Evolutionary conservation across 53 echinoderm and acorn worm genomes (phyloP).

Genomic region (Henricia sp.): DNA sequence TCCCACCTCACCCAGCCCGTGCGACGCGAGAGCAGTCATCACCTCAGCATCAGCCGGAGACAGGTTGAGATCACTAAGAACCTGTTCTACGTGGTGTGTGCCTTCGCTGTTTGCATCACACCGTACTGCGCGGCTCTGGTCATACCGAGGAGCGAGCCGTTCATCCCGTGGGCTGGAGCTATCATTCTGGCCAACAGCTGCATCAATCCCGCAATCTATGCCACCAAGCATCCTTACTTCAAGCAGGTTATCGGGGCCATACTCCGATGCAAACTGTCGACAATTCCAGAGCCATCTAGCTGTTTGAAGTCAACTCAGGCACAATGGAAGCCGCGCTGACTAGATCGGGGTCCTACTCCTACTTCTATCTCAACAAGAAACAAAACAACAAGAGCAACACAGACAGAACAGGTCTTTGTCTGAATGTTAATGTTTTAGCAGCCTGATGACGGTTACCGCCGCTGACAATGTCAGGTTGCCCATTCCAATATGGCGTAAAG

Average conservation of each 20-base stretch:
- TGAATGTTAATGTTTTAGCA: neutral
- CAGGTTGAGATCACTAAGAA: constrained; percentile 95
- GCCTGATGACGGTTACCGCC: too few relatives aligned
- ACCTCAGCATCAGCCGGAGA: constrained; percentile 69
- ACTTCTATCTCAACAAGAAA: constrained; percentile 8
- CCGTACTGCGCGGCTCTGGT: constrained; percentile 90
- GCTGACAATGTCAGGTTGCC: too few relatives aligned
- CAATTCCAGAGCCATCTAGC: constrained; percentile 87
- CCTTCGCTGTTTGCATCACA: constrained; percentile 88
- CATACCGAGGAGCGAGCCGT: constrained; percentile 87
- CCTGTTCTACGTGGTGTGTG: constrained; percentile 94
- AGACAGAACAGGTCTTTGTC: neutral
- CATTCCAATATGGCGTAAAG: too few relatives aligned
- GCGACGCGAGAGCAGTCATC: constrained; percentile 74
- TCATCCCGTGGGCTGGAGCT: constrained; percentile 91
- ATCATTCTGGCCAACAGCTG: constrained; percentile 87
- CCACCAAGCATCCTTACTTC: constrained; percentile 91
- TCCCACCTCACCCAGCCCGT: constrained; percentile 71
- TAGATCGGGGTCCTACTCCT: neutral
- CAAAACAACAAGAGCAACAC: neutral
- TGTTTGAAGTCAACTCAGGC: constrained; percentile 73
- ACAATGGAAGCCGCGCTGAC: constrained; percentile 59
- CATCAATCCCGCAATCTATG: constrained; percentile 87
- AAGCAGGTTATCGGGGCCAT: constrained; percentile 87
- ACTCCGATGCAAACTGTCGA: constrained; percentile 66